Base-by-base conservation (phyloP, 2,113 vertebrate species). In the Epinephelus lanceolatus region DNA sequence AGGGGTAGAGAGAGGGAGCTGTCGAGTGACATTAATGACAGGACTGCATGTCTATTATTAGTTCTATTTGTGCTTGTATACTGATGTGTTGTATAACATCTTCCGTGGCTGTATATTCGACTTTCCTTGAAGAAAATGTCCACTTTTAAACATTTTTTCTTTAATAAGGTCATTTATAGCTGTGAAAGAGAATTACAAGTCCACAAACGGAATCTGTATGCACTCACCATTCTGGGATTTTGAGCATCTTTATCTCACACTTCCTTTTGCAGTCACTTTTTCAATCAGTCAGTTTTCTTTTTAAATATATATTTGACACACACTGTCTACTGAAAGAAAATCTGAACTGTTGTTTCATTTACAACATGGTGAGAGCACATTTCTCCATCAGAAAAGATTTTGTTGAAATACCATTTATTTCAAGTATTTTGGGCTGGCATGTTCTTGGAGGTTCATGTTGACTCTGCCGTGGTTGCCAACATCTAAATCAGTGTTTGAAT, bases 261-360 rank as follows among this genome's bases (percentile, higher is more conserved):
- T 42, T 42, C 27, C n/a, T 37, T 12, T n/a, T 42, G n/a, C 18
- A 5, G 9, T 27, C 17, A 17, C 60, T 63, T 63, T 75, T 60
- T 37, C n/a, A 75, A n/a, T 59, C 76, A 52, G 66, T 62, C 66
- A 61, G 6, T 61, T 60, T 40, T 63, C 49, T 49, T 81, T 81
- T 67, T 7, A 30, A 53, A 74, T 52, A 13, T 17, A 68, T 59
- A 40, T 59, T 40, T 42, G 3, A 37, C 17, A n/a, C 1, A 23
- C 14, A 42, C 56, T 27, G 15, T 78, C 45, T 21, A 10, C 66
- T 70, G 21, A 71, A 66, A 66, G 10, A 66, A 66, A 25, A 42
- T 42, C 42, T 42, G 42, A 42, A 10, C 42, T 42, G 42, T 42
- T 47, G 33, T 40, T 40, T 42, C 61, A 63, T 63, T 65, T 65